Base-by-base conservation (phyloP, 1,140 invertebrate genomes). In the Thaumetopoea pityocampa region DNA sequence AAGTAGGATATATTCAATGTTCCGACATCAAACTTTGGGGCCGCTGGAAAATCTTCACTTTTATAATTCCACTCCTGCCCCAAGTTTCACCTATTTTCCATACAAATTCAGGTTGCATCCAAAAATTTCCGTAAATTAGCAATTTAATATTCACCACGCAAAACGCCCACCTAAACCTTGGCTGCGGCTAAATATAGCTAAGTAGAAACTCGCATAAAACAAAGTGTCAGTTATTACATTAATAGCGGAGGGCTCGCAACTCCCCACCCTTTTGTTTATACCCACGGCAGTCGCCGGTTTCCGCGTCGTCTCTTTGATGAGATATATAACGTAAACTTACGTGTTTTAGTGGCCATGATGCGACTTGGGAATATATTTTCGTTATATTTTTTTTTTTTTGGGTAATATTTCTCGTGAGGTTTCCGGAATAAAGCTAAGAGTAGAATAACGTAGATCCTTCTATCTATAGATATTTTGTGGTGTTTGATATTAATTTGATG, bases 191-290 rank as follows among this genome's bases (percentile, higher is more conserved):
- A 63, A 54, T 67, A 29, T 41, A 70, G 58, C 30, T 53, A 66
- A 73, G 69, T 71, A 57, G 51, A 49, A 63, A 64, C 54, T 65
- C 51, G 40, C 67, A 73, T 79, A 72, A 77, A 78, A 78, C 65
- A 77, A 77, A 81, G 70, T 81, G 77, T 73, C 72, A 66, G 72
- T 76, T 79, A 79, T 76, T 71, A 82, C 67, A 77, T 81, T 79
- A 76, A 81, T 77, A 76, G 78, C 64, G 65, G 53, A 61, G 60
- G 72, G 64, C 36, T 28, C 51, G 57, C 70, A 72, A 71, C 70
- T 67, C 66, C 58, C 59, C 51, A 56, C 62, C 66, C 67, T 71
- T 77, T 73, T 78, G 66, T 68, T 72, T 62, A 71, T 65, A 71
- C 66, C 68, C 45, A 30, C 59, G 59, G 62, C 52, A 47, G 38